Evolutionary conservation across 2,888 invertebrate genomes (phyloP), one percentile per base, ranked within the genome.

Genomic region (Gymnosoma rotundatum): DNA sequence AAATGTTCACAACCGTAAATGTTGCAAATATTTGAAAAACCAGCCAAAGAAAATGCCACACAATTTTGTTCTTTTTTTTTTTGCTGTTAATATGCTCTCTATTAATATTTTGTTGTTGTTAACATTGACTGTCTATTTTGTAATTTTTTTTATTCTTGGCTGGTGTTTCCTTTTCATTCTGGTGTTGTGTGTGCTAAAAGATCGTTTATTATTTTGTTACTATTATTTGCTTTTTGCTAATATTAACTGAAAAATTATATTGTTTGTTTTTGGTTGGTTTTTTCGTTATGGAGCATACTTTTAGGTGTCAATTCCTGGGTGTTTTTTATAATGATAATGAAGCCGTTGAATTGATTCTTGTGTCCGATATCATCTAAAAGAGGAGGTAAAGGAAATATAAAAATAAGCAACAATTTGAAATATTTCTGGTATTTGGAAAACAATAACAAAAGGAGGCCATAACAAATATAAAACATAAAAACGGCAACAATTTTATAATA

Each of bases 321-420:
- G 69, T 70, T 58, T 83, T 38, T 52, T 63, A 50, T 52, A 78
- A 69, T 56, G 64, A 83, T 75, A 75, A 79, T 79, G 60, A 78
- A 74, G 69, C 64, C 69, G 42, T 83, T 74, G 73, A 60, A 83
- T 78, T 78, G 83, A 63, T 81, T 74, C 73, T 67, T 66, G 54
- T 45, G 38, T 12, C 5, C 48, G 69, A 56, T 61, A 25, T 18
- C 45, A 69, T 45, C 25, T 12, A 16, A 63, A 14, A 32, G 32
- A 16, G 5, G 16, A 32, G 3, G 4, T 25, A 42, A 58, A 36
- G 32, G 21, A 66, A 73, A 32, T 8, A 45, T 2, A 42, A 58
- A 25, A 48, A 48, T 48, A 60, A 60, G 32, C 70, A 72, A 72
- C 60, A 63, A 42, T 63, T 42, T 42, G 7, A 74, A 42, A 63